These are phyloP conservation scores for Amphiura filiformis DNA, from an alignment of 35 echinoderm and acorn worm species.

Conservation along the genomic window DNA sequence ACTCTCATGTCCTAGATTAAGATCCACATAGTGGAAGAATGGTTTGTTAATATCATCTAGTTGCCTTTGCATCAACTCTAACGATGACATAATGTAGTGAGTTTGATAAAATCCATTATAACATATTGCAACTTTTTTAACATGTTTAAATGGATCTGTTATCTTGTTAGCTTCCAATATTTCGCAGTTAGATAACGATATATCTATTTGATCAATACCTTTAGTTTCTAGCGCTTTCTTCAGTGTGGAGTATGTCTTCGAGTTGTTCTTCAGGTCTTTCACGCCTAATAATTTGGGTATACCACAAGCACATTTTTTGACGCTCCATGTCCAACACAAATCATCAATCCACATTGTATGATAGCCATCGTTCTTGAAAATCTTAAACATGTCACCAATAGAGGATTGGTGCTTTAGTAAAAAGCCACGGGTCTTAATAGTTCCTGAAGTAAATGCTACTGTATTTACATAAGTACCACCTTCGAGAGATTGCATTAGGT, in stretches of 20 bases:
- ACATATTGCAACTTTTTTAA: neutral
- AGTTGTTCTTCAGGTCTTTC: neutral
- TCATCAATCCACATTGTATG: too few species aligned
- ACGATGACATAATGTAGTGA: neutral
- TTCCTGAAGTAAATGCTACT: too few species aligned
- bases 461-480: too few species aligned
- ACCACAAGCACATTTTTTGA: too few species aligned
- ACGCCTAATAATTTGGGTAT: too few species aligned
- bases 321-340: too few species aligned
- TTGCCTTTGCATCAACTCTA: neutral
- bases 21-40: too few species aligned
- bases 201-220: neutral
- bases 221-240: neutral
- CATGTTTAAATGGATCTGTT: neutral
- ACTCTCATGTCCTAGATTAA: too few species aligned
- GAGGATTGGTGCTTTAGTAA: neutral
- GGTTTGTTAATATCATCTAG: too few species aligned
- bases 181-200: too few species aligned
- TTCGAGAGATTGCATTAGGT: too few species aligned
- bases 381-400: neutral
- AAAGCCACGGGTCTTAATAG: neutral
- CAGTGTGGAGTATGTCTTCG: neutral
- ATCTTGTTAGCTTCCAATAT: neutral
- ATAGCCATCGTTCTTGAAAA: neutral
- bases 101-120: too few species aligned